phyloP scores from a whole-genome alignment of 1,140 invertebrate species.

The Heliconius nattereri region DNA sequence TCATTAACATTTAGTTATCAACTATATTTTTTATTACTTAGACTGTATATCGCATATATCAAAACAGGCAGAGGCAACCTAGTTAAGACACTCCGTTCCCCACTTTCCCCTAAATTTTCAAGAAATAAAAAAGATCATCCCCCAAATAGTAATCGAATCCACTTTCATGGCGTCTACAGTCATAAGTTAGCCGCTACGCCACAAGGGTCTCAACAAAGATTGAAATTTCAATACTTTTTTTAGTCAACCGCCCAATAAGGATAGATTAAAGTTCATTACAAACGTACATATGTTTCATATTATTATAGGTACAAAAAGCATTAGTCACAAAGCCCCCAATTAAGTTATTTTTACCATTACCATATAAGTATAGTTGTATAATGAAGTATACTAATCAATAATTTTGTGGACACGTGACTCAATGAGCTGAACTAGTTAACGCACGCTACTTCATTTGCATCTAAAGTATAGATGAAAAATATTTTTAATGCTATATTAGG shows the following conservation, averaged over 20 bases:
- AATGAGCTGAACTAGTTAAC: background rate
- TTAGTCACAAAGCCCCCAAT: slow-evolving; percentile 20
- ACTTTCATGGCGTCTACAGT: too few species aligned
- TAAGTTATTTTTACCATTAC: slow-evolving; percentile 30
- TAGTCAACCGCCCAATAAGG: background rate
- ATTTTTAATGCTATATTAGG: too few species aligned
- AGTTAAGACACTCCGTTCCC: too few species aligned
- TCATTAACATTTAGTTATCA: too few species aligned
- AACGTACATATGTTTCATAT: slow-evolving; percentile 7
- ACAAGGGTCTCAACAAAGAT: background rate
- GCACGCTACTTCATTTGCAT: background rate
- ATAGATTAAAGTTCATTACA: slow-evolving; percentile 7
- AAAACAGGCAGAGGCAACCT: too few species aligned
- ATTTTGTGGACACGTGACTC: slow-evolving; percentile 14
- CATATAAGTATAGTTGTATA: slow-evolving; percentile 32
- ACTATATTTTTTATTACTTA: too few species aligned
- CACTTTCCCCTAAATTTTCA: too few species aligned
- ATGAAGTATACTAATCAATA: slow-evolving; percentile 35
- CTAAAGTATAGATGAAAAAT: background rate
- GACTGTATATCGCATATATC: too few species aligned
- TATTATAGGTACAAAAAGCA: background rate
- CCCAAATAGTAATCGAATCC: too few species aligned
- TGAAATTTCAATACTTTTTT: background rate
- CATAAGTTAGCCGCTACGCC: too few species aligned
- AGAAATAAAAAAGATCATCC: too few species aligned